Evolutionary conservation across 2,797 vertebrate species (phyloP).

Genomic region (Lemur catta): DNA sequence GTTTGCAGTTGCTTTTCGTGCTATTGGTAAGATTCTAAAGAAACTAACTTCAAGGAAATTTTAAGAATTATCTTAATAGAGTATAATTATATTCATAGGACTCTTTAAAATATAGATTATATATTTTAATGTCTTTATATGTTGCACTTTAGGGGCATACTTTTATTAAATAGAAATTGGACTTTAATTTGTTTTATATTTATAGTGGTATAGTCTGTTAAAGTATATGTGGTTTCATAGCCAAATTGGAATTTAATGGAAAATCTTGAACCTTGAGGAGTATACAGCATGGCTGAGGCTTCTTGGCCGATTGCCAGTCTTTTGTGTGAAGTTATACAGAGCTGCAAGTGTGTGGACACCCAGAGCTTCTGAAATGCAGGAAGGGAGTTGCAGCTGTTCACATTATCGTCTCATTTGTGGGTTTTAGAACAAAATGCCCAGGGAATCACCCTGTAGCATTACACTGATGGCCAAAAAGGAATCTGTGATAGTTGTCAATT

Average conservation of each 20-base stretch:
- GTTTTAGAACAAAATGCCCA: slow-evolving; percentile 30
- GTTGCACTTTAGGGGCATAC: slow-evolving; percentile 18
- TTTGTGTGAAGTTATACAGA: slow-evolving; percentile 58
- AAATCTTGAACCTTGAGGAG: slow-evolving; percentile 37
- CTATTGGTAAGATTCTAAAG: slow-evolving; percentile 18
- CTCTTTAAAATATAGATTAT: background rate
- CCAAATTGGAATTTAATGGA: slow-evolving; percentile 51
- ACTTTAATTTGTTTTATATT: slow-evolving; percentile 55
- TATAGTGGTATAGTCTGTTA: background rate
- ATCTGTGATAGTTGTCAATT: background rate
- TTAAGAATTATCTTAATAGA: slow-evolving; percentile 34
- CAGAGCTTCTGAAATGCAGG: slow-evolving; percentile 48
- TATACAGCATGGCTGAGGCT: background rate
- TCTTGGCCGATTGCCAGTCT: slow-evolving; percentile 54
- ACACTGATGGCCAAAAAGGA: background rate
- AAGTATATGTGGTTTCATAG: slow-evolving; percentile 20
- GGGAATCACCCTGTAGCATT: background rate
- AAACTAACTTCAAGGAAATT: slow-evolving; percentile 44
- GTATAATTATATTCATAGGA: slow-evolving; percentile 14
- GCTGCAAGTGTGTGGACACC: slow-evolving; percentile 34
- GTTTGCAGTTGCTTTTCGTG: slow-evolving; percentile 15
- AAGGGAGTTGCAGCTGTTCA: slow-evolving; percentile 58
- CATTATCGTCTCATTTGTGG: background rate
- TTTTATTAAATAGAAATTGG: slow-evolving; percentile 52
- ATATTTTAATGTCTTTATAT: slow-evolving; percentile 1